phyloP scores from a whole-genome alignment of 2,113 vertebrate genomes.

The Pseudopodoces humilis region DNA sequence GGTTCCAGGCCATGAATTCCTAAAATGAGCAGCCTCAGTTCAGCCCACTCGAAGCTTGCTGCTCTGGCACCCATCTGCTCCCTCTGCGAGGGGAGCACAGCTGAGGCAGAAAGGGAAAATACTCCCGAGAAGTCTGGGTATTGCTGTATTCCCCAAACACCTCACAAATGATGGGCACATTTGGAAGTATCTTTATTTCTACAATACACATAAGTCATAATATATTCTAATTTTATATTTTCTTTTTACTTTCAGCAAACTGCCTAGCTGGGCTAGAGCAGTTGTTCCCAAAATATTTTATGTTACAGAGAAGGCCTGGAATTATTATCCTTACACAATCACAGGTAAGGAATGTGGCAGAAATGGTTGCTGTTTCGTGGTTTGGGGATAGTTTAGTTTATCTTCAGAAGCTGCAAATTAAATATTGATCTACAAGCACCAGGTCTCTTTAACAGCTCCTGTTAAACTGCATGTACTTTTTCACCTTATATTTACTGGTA shows the following conservation, averaged over 20 bases:
- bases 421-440: background rate
- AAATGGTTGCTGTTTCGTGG: background rate
- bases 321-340: slow-evolving; percentile 97
- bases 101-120: background rate
- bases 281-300: slow-evolving; percentile 99
- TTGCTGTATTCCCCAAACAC: background rate
- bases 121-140: background rate
- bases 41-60: background rate
- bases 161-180: background rate
- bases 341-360: slow-evolving; percentile 84
- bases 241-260: slow-evolving; percentile 83
- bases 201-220: background rate
- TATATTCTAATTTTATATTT: background rate
- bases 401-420: background rate
- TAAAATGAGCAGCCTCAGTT: background rate
- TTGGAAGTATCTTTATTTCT: background rate
- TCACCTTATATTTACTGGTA: background rate
- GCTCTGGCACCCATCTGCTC: background rate
- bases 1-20: background rate
- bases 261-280: slow-evolving; percentile 96
- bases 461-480: background rate
- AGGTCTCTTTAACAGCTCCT: background rate
- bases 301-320: slow-evolving; percentile 98
- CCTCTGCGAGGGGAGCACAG: background rate
- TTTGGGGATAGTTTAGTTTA: background rate